These are phyloP conservation scores for Hypolimnas misippus DNA, from an alignment of 2,888 invertebrate genomes.

Conservation along the genomic window DNA sequence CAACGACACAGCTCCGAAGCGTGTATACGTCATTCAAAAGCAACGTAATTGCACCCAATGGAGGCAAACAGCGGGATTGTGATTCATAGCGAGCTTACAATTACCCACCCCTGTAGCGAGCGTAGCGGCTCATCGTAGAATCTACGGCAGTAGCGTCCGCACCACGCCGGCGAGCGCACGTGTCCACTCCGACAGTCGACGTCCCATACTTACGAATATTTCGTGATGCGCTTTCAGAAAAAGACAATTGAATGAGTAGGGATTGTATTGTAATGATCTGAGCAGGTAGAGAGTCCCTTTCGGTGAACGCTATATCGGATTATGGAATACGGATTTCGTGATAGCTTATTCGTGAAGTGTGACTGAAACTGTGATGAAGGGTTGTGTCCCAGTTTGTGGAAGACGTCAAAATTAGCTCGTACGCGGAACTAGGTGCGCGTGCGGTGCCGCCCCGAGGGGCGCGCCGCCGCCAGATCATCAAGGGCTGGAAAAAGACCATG, in stretches of 20 bases:
- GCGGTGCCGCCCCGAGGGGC: constrained; percentile 76
- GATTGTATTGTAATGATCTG: constrained; percentile 34
- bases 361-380: constrained; percentile 63
- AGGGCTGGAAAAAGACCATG: constrained; percentile 85
- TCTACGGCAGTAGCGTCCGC: constrained; percentile 63
- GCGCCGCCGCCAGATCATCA: constrained; percentile 80
- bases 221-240: constrained; percentile 62
- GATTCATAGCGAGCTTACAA: constrained; percentile 69
- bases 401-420: constrained; percentile 78
- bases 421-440: constrained; percentile 70
- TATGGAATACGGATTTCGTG: constrained; percentile 41
- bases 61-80: constrained; percentile 34
- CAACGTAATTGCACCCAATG: constrained; percentile 1
- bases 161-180: constrained; percentile 61
- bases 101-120: constrained; percentile 71
- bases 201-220: constrained; percentile 45
- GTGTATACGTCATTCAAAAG: not conserved
- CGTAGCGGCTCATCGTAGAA: constrained; percentile 59
- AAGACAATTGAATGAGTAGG: constrained; percentile 46
- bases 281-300: constrained; percentile 24
- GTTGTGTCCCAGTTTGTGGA: constrained; percentile 50
- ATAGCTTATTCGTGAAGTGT: constrained; percentile 57
- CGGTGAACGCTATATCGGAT: constrained; percentile 2
- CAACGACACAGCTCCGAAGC: not conserved
- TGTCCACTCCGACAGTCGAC: constrained; percentile 26